Evolutionary conservation across 2,888 invertebrate species (phyloP).

Genomic region (Acheta domesticus): DNA sequence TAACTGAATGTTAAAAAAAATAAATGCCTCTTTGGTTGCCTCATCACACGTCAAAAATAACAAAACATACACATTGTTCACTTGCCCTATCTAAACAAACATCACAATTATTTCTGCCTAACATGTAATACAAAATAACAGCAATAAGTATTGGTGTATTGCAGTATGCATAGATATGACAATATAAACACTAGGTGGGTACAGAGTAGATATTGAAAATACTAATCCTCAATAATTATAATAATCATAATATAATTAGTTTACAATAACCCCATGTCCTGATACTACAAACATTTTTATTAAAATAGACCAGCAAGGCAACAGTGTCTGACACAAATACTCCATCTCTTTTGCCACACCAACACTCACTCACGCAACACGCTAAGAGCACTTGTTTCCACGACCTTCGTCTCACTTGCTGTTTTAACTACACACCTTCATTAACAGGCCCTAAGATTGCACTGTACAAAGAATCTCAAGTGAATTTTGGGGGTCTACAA

Average conservation of each 20-base stretch:
- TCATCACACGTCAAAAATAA: background rate
- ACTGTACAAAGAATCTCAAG: too few relatives aligned
- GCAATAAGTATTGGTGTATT: background rate
- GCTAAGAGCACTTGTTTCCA: background rate
- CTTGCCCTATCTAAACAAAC: background rate
- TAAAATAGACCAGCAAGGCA: slow-evolving; percentile 10
- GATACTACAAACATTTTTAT: background rate
- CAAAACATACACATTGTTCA: background rate
- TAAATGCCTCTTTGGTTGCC: slow-evolving; percentile 18
- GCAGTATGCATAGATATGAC: background rate
- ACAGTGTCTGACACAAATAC: background rate
- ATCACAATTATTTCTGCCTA: background rate
- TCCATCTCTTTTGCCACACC: background rate
- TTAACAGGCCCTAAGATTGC: too few relatives aligned
- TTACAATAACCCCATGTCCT: background rate
- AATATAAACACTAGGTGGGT: background rate
- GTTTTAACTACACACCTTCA: background rate
- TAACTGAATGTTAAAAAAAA: background rate
- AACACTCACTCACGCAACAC: background rate
- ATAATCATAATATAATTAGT: background rate
- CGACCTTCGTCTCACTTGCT: background rate
- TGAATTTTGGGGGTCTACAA: too few relatives aligned
- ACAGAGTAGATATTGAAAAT: background rate
- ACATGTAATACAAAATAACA: background rate
- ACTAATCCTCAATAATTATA: background rate